A percentile compares a stretch with the other conserved stretches of the same genome.
phyloP scores from a whole-genome alignment of 1,140 invertebrate genomes.

The Ips nitidus region DNA sequence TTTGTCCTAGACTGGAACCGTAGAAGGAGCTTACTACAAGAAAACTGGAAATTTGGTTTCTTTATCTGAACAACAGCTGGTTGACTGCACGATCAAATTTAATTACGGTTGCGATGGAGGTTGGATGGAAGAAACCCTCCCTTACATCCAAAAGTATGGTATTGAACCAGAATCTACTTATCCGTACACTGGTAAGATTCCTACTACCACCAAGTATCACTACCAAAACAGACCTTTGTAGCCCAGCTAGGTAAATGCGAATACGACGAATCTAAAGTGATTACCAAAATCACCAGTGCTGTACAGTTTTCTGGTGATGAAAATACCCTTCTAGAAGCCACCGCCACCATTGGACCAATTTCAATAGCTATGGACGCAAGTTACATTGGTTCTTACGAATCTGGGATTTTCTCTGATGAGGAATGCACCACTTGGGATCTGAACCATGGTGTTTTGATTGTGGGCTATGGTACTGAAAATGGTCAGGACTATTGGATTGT shows the following conservation, averaged over 20 bases:
- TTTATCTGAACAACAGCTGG: constrained; percentile 38
- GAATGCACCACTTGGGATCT: constrained; percentile 13
- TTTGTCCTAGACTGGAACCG: constrained; percentile 73
- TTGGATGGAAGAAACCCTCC: constrained; percentile 27
- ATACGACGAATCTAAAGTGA: constrained; percentile 19
- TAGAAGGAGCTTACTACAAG: constrained; percentile 94
- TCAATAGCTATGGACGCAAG: constrained; percentile 87
- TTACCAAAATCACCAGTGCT: constrained; percentile 18
- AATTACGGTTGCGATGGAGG: constrained; percentile 34
- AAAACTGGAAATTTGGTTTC: constrained; percentile 63
- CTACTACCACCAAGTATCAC: too few species aligned
- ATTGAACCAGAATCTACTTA: constrained; percentile 36
- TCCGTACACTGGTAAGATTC: constrained; percentile 24
- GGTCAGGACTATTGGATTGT: constrained; percentile 38
- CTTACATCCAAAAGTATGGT: constrained; percentile 56
- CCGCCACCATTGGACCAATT: constrained; percentile 74
- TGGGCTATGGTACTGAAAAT: constrained; percentile 39
- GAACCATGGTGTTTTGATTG: constrained; percentile 40
- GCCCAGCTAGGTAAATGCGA: constrained; percentile 5
- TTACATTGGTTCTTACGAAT: constrained; percentile 28
- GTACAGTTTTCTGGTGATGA: constrained; percentile 1
- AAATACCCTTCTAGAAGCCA: constrained; percentile 12
- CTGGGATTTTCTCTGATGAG: constrained; percentile 28
- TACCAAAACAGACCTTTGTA: neutral
- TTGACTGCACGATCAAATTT: constrained; percentile 48